Percentiles rank a stretch among this genome's conserved stretches.
Evolutionary conservation across 1,140 invertebrate species (phyloP).

Genomic region (Brachionus koreanus): DNA sequence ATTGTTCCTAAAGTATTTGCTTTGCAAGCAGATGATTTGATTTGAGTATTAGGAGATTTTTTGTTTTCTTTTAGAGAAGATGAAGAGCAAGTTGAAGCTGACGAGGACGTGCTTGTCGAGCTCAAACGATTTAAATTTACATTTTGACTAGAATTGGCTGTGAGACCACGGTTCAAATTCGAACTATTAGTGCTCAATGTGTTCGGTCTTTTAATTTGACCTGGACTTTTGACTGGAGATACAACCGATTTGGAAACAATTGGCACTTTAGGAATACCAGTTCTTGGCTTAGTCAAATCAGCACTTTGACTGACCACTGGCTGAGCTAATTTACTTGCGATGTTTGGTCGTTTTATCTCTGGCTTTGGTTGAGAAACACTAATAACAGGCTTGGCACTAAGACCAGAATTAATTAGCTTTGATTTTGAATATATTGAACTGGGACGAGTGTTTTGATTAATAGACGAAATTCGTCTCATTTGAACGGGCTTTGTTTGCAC

Average conservation of each 20-base stretch:
- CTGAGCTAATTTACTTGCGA: not conserved
- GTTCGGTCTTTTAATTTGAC: constrained; percentile 12
- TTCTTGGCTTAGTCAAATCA: not conserved
- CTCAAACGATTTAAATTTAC: constrained; percentile 20
- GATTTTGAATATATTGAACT: constrained; percentile 16
- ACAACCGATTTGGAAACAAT: not conserved
- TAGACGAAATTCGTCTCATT: not conserved
- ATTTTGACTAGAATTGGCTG: constrained; percentile 3
- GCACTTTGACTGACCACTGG: not conserved
- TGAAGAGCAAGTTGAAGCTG: constrained; percentile 7
- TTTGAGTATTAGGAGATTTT: constrained; percentile 20
- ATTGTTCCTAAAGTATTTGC: not conserved
- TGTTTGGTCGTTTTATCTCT: not conserved
- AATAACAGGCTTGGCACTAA: not conserved
- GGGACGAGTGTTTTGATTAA: not conserved
- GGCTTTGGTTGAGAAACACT: not conserved
- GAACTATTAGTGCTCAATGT: not conserved
- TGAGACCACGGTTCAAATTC: not conserved
- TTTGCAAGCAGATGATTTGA: not conserved
- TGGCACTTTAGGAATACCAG: not conserved
- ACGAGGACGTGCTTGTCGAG: constrained; percentile 9
- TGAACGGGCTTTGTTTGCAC: not conserved
- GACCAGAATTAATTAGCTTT: not conserved
- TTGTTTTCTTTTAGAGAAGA: constrained; percentile 37
- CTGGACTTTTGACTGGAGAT: not conserved